phyloP scores from a whole-genome alignment of 2,113 vertebrate genomes.

The Mirounga angustirostris region DNA sequence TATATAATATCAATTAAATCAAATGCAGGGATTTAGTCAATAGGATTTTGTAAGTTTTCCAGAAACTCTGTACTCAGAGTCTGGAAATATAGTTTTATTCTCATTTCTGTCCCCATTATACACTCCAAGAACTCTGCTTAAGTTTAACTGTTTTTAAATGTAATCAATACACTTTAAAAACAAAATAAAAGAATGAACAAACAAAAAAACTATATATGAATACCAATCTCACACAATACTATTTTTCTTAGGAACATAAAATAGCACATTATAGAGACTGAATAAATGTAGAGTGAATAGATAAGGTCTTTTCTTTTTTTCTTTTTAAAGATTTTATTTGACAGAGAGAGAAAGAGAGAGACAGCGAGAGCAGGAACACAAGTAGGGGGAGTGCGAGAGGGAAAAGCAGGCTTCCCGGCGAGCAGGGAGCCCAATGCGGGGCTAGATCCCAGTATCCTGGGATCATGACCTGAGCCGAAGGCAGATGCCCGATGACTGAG shows the following conservation, averaged over 20 bases:
- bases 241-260: background rate
- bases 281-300: background rate
- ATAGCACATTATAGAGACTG: background rate
- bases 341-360: no score
- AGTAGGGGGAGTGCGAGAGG: no score
- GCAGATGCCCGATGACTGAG: no score
- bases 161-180: constrained; percentile 16
- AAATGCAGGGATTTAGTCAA: constrained; percentile 7
- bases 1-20: background rate
- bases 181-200: background rate
- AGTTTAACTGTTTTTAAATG: constrained; percentile 10
- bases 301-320: background rate
- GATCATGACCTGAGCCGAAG: no score
- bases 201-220: background rate
- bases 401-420: no score
- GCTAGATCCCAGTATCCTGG: no score
- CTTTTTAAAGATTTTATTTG: no score
- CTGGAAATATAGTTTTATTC: background rate
- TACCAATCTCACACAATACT: background rate
- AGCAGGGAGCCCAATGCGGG: no score
- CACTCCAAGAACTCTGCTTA: background rate
- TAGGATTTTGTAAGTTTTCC: background rate
- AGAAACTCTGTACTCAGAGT: background rate
- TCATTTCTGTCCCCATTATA: background rate
- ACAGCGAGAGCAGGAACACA: no score